Base-by-base conservation (phyloP, 2,888 invertebrate species). In the Oeneis ivallda region DNA sequence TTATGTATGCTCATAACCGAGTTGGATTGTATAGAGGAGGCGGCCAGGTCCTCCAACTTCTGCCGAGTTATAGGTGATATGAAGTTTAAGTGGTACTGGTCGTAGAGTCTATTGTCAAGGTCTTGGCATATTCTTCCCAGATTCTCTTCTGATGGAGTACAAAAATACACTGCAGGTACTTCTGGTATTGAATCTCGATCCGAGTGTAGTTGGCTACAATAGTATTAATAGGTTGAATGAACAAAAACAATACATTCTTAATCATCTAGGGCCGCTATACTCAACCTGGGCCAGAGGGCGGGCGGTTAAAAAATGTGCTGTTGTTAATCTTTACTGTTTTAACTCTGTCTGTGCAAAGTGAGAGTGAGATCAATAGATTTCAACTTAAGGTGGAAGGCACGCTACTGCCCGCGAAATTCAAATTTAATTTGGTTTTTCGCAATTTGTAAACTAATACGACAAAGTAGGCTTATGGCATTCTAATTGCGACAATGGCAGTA, bases 151-250 rank as follows among this genome's bases (percentile, higher is more conserved):
- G 96, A 96, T 3, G 99, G 99, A 72, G 97, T 94, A 85, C 99
- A 98, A 86, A 99, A 99, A 85, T 99, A 99, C 47, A 99, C 96
- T 0, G 98, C 99, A 57, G 99, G 99, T 2, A 99, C 99, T 92
- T 99, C 99, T 7, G 99, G 98, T 78, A 99, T 98, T n/a, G 95
- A 93, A 82, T 97, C 97, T 67, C 97, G 93, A 80, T 97, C 96
- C 8, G 97, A 96, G 87, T 97, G 97, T 62, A 98, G 89, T 84
- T 96, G 96, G 43, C 97, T 97, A 85, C 89, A 84, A 68, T 54
- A 45, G 54, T n/a, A 62, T 15, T 39, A 2, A 32, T 60, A 50
- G 8, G 43, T 34, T 47, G 1, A 47, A 9, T 19, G 17, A 13
- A 49, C 9, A 26, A 34, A 3, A n/a, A 45, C 13, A 13, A 26